Evolutionary conservation across 92 coral and sea anemone genomes (phyloP).

Genomic region (Plumapathes pennacea): DNA sequence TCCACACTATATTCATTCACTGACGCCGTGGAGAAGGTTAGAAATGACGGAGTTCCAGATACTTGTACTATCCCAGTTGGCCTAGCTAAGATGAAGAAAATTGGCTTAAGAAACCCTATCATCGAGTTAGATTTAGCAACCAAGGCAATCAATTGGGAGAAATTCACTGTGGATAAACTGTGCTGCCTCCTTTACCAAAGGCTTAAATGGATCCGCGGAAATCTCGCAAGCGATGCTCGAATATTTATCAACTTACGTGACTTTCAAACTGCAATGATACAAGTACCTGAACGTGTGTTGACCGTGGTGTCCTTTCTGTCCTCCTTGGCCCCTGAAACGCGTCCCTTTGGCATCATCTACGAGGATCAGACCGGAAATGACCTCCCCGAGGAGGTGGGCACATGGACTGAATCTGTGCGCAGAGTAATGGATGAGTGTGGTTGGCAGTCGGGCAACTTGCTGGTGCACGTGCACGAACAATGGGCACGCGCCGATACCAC

Average conservation of each 20-base stretch:
- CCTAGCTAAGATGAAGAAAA: conserved; percentile 27
- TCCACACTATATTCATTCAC: conserved; percentile 46
- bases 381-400: conserved; percentile 13
- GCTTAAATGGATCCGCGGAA: conserved; percentile 44
- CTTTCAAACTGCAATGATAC: conserved; percentile 39
- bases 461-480: conserved; percentile 9
- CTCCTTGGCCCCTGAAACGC: conserved; percentile 32
- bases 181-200: conserved; percentile 37
- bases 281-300: conserved; percentile 24
- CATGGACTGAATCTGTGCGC: conserved; percentile 24
- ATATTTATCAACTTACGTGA: conserved; percentile 47
- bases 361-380: conserved; percentile 54
- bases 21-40: conserved; percentile 34
- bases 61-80: conserved; percentile 42
- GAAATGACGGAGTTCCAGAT: conserved; percentile 35
- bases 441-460: conserved; percentile 12
- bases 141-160: conserved; percentile 32
- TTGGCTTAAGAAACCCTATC: conserved; percentile 38
- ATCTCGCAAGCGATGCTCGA: conserved; percentile 36
- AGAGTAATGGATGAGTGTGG: conserved; percentile 43
- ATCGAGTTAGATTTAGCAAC: conserved; percentile 45
- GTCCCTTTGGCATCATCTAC: conserved; percentile 63
- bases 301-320: conserved; percentile 32
- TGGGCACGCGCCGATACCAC: conserved; percentile 11
- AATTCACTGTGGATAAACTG: conserved; percentile 24